Percentiles rank a stretch among this genome's conserved stretches.
phyloP scores from a whole-genome alignment of 2,113 vertebrate genomes.

The Puma concolor region DNA sequence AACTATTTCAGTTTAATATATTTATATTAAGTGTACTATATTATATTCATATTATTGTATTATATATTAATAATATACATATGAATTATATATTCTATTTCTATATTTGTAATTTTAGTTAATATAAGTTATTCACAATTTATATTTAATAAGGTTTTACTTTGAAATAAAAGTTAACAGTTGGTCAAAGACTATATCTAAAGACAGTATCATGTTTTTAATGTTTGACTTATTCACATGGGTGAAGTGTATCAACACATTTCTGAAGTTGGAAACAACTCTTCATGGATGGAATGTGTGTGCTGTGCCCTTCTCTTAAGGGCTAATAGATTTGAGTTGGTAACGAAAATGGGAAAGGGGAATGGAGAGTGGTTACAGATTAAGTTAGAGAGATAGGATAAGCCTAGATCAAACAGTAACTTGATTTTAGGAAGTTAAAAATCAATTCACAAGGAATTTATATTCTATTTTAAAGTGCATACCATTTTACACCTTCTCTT shows the following conservation, averaged over 20 bases:
- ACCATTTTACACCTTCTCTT: neutral
- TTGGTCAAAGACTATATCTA: neutral
- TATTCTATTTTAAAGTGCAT: neutral
- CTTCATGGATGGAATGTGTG: neutral
- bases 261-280: neutral
- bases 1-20: neutral
- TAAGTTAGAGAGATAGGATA: neutral
- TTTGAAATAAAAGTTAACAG: neutral
- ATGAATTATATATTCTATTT: neutral
- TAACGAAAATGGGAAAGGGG: too few species aligned
- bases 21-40: neutral
- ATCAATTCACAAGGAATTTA: neutral
- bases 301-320: neutral
- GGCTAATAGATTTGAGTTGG: neutral
- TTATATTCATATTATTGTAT: neutral
- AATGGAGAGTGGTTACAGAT: neutral
- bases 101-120: neutral
- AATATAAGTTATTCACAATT: neutral
- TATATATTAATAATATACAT: neutral
- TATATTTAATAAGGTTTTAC: neutral
- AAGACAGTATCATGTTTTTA: neutral
- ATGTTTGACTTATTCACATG: neutral
- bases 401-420: neutral
- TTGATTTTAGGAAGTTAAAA: slow-evolving; percentile 4
- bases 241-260: neutral